Evolutionary conservation across 2,888 invertebrate genomes (phyloP).

Genomic region (Campopleginae sp.): DNA sequence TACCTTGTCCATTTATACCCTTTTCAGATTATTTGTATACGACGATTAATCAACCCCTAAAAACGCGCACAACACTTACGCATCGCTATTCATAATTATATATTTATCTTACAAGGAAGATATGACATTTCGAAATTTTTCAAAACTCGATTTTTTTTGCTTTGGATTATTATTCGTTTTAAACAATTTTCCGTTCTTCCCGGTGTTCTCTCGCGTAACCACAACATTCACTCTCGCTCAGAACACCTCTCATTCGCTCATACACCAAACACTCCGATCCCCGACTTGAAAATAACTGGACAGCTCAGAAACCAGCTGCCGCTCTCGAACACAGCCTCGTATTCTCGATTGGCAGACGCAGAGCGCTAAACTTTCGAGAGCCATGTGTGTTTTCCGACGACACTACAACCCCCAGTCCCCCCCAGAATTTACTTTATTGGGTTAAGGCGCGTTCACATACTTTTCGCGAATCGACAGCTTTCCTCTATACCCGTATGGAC

Average conservation of each 20-base stretch:
- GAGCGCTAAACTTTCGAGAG: conserved; percentile 7
- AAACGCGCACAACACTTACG: conserved; percentile 4
- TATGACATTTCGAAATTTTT: conserved; percentile 1
- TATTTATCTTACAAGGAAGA: background rate
- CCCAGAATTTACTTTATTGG: background rate
- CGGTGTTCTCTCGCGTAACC: conserved; percentile 47
- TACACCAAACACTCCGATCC: background rate
- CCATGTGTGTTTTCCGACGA: conserved; percentile 12
- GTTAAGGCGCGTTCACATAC: conserved; percentile 11
- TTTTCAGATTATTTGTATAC: background rate
- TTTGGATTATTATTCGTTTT: background rate
- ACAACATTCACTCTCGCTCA: conserved; percentile 50
- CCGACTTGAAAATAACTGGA: conserved; percentile 27
- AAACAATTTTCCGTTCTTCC: conserved; percentile 33
- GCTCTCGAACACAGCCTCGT: background rate
- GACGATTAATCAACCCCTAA: background rate
- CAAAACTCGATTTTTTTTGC: background rate
- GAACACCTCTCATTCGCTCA: conserved; percentile 34
- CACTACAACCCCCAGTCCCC: background rate
- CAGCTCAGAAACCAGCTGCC: conserved; percentile 36
- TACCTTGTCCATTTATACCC: conserved; percentile 15
- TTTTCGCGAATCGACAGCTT: background rate
- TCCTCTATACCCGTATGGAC: background rate
- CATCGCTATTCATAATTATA: conserved; percentile 4
- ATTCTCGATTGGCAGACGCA: conserved; percentile 7